Evolutionary conservation across 2,797 vertebrate species (phyloP).

Genomic region (Chelon auratus): DNA sequence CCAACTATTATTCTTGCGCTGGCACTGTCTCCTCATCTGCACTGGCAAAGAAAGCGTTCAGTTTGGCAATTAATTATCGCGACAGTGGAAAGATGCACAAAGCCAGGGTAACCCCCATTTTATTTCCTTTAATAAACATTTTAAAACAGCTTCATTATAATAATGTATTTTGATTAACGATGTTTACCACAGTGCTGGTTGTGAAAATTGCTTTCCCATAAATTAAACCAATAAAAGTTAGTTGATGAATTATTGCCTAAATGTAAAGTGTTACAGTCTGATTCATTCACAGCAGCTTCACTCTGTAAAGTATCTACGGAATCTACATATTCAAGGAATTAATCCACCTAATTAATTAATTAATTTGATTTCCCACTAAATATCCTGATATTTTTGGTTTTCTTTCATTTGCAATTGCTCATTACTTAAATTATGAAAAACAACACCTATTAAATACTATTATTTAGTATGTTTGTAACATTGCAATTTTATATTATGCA

Average conservation of each 20-base stretch:
- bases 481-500: slow-evolving; percentile 13
- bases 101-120: slow-evolving; percentile 83
- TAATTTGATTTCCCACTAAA: slow-evolving; percentile 61
- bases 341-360: slow-evolving; percentile 74
- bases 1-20: slow-evolving; percentile 63
- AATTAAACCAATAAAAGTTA: slow-evolving; percentile 88
- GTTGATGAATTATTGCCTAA: slow-evolving; percentile 86
- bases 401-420: slow-evolving; percentile 41
- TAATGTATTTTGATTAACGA: slow-evolving; percentile 90
- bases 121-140: slow-evolving; percentile 87
- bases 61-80: slow-evolving; percentile 83
- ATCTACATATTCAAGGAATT: slow-evolving; percentile 75
- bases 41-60: slow-evolving; percentile 76
- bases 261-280: slow-evolving; percentile 82
- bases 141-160: slow-evolving; percentile 89
- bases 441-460: slow-evolving; percentile 10
- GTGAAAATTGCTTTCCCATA: slow-evolving; percentile 87
- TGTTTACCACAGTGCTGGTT: slow-evolving; percentile 84
- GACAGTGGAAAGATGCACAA: slow-evolving; percentile 82
- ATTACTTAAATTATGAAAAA: slow-evolving; percentile 35
- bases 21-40: slow-evolving; percentile 72
- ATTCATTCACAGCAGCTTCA: slow-evolving; percentile 77
- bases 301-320: slow-evolving; percentile 66
- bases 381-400: slow-evolving; percentile 32
- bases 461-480: slow-evolving; percentile 8